Evolutionary conservation across 2,888 invertebrate species (phyloP).

Genomic region (Rhopalosiphum nymphaeae): DNA sequence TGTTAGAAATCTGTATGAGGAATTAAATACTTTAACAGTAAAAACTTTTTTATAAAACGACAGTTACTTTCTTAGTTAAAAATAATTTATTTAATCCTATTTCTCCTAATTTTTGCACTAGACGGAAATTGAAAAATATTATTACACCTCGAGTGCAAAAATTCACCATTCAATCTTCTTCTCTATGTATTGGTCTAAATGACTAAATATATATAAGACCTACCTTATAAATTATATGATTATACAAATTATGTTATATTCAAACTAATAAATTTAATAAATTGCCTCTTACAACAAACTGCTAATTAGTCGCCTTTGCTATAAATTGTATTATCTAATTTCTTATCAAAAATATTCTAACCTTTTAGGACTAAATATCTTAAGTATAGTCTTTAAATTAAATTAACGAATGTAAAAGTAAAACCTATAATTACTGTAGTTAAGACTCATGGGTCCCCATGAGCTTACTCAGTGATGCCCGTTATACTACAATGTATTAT

Average conservation of each 20-base stretch:
- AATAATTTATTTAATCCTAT: neutral
- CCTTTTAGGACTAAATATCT: neutral
- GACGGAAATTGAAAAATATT: neutral
- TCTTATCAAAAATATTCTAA: neutral
- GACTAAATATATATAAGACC: neutral
- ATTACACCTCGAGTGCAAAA: neutral
- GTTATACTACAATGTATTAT: no score
- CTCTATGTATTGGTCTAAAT: neutral
- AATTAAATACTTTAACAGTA: neutral
- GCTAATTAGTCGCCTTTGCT: neutral
- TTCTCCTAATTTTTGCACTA: neutral
- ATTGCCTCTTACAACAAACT: neutral
- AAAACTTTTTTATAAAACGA: neutral
- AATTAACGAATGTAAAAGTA: neutral
- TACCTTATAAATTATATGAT: neutral
- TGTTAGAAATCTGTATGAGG: neutral
- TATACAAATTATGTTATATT: neutral
- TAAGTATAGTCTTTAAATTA: neutral
- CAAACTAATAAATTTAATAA: neutral
- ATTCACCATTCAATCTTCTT: no score
- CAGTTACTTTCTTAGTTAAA: neutral
- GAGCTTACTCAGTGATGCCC: no score
- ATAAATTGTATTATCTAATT: neutral
- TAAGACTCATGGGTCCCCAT: neutral
- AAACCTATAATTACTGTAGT: neutral